phyloP scores from a whole-genome alignment of 2,797 vertebrate genomes.

The Smutsia temminckii region DNA sequence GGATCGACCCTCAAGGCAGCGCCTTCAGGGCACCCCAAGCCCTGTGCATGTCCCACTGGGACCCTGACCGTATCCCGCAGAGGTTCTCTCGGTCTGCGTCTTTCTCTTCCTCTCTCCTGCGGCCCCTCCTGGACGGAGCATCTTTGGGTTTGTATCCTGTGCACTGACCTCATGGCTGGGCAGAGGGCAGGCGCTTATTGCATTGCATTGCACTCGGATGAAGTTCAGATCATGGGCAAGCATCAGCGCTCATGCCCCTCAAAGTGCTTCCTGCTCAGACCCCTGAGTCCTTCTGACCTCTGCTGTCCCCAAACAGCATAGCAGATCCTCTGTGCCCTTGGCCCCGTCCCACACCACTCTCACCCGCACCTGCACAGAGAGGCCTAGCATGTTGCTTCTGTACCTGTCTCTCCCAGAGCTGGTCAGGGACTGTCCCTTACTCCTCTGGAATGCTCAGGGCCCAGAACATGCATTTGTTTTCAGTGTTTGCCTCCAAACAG shows the following conservation, averaged over 20 bases:
- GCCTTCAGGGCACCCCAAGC: neutral
- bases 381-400: neutral
- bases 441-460: neutral
- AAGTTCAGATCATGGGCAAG: neutral
- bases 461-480: neutral
- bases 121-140: neutral
- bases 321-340: neutral
- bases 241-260: neutral
- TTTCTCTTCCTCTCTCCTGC: neutral
- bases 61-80: neutral
- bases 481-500: neutral
- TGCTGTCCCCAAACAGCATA: neutral
- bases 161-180: neutral
- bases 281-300: neutral
- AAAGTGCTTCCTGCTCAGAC: neutral
- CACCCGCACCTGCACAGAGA: fast-evolving
- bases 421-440: fast-evolving
- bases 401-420: neutral
- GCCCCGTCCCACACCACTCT: no score
- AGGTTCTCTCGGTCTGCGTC: neutral
- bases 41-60: fast-evolving
- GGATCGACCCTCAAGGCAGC: fast-evolving
- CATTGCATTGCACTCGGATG: neutral
- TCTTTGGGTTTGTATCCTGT: neutral
- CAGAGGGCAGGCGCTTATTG: fast-evolving